A percentile compares a stretch with the other conserved stretches of the same genome.
These are phyloP conservation scores for Bursaphelenchus okinawaensis DNA, from an alignment of 2,888 invertebrate species.

Conservation along the genomic window DNA sequence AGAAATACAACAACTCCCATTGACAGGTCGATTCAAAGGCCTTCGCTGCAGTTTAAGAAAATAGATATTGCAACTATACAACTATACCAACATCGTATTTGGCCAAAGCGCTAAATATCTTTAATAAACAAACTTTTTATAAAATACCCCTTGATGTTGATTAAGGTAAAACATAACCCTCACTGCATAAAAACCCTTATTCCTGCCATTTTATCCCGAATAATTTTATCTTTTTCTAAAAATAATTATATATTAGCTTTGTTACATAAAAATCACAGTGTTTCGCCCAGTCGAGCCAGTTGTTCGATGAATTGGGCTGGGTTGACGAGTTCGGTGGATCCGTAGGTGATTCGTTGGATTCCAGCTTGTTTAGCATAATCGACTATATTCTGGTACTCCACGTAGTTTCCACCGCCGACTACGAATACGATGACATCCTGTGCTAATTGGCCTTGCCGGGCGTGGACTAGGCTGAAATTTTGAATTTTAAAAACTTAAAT, in stretches of 20 bases:
- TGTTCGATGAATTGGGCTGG: slow-evolving; percentile 90
- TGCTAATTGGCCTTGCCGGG: slow-evolving; percentile 40
- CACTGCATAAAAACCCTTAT: too few relatives aligned
- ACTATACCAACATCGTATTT: too few relatives aligned
- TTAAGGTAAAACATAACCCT: too few relatives aligned
- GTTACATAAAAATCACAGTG: background rate
- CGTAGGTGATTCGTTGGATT: slow-evolving; percentile 75
- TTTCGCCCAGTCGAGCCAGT: slow-evolving; percentile 35
- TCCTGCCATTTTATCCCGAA: too few relatives aligned
- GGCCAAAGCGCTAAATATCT: too few relatives aligned
- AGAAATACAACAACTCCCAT: background rate
- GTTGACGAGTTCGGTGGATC: slow-evolving; percentile 86
- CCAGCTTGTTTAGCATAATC: slow-evolving; percentile 79
- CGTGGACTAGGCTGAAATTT: slow-evolving; percentile 15
- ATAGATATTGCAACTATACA: too few relatives aligned
- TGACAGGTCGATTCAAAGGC: too few relatives aligned
- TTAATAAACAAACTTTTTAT: too few relatives aligned
- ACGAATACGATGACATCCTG: slow-evolving; percentile 62
- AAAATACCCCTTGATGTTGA: too few relatives aligned
- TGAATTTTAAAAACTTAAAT: background rate
- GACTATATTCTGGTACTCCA: slow-evolving; percentile 95
- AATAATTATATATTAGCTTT: too few relatives aligned
- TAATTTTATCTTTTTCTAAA: too few relatives aligned
- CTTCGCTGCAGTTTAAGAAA: too few relatives aligned
- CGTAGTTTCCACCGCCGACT: slow-evolving; percentile 76